phyloP scores from a whole-genome alignment of 2,797 vertebrate genomes.

The Leptatherina wallacei region DNA sequence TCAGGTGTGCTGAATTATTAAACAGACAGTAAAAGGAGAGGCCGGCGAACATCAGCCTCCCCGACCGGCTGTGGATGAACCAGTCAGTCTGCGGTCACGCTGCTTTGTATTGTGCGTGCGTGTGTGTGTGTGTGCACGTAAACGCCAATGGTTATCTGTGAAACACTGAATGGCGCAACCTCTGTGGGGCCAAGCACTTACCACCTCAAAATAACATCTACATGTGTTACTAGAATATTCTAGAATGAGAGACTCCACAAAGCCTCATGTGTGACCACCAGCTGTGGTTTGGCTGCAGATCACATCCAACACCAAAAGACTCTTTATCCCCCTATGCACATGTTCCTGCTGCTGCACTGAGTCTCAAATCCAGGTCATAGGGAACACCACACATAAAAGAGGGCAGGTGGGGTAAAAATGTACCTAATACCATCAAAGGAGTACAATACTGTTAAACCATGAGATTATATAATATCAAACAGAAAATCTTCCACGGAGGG shows the following conservation, averaged over 20 bases:
- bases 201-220: constrained; percentile 48
- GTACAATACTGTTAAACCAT: background rate
- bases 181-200: constrained; percentile 49
- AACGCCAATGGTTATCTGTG: constrained; percentile 27
- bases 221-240: constrained; percentile 71
- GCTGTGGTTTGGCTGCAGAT: constrained; percentile 40
- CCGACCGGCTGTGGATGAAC: constrained; percentile 50
- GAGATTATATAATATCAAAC: background rate
- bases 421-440: background rate
- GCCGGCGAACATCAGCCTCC: constrained; percentile 64
- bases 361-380: constrained; percentile 20
- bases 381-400: constrained; percentile 9
- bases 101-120: constrained; percentile 1
- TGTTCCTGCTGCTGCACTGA: constrained; percentile 3
- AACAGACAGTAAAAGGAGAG: constrained; percentile 71
- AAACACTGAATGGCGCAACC: constrained; percentile 42
- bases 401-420: constrained; percentile 6
- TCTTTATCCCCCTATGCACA: constrained; percentile 41
- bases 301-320: constrained; percentile 31
- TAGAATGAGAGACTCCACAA: constrained; percentile 47
- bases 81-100: constrained; percentile 62
- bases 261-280: constrained; percentile 35
- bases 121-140: constrained; percentile 20
- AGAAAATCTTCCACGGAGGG: background rate
- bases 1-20: constrained; percentile 85